Evolutionary conservation across 2,888 invertebrate genomes (phyloP), one percentile per base, ranked within the genome.

Genomic region (Trisateles emortualis): DNA sequence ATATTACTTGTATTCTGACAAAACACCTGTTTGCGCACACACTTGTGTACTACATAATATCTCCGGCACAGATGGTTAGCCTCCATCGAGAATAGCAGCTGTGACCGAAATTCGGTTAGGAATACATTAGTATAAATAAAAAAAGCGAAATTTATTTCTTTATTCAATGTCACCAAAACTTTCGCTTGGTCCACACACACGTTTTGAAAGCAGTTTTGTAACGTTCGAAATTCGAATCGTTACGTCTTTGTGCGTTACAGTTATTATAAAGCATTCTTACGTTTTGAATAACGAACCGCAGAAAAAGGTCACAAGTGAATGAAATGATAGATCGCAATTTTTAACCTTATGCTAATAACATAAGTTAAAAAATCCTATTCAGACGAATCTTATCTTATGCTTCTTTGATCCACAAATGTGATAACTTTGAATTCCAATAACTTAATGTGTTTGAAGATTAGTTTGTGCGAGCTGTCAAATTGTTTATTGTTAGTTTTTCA

Each of bases 71-170:
- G n/a, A n/a, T n/a, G n/a, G n/a, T n/a, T n/a, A n/a, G n/a, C n/a
- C n/a, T n/a, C n/a, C n/a, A n/a, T n/a, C n/a, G n/a, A n/a, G n/a
- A n/a, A n/a, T n/a, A n/a, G n/a, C n/a, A n/a, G n/a, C n/a, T n/a
- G n/a, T n/a, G n/a, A n/a, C n/a, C n/a, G n/a, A n/a, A n/a, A n/a
- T n/a, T n/a, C n/a, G n/a, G n/a, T n/a, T 26, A 26, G 9, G 8
- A 13, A 52, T 29, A 40, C 64, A 75, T 78, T 74, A 76, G 26
- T n/a, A n/a, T n/a, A 78, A 79, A 76, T 76, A 69, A 73, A 66
- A 77, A 75, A 82, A 79, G 72, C 75, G 78, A 83, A 80, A 79
- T 76, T 76, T 70, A 69, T 59, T 59, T 59, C 55, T 54, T 42
- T 55, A 43, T 30, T 66, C 63, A 66, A 57, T 74, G 79, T 76